Evolutionary conservation across 2,888 invertebrate species (phyloP), one percentile per base, ranked within the genome.

Genomic region (Tanytarsus gracilentus): DNA sequence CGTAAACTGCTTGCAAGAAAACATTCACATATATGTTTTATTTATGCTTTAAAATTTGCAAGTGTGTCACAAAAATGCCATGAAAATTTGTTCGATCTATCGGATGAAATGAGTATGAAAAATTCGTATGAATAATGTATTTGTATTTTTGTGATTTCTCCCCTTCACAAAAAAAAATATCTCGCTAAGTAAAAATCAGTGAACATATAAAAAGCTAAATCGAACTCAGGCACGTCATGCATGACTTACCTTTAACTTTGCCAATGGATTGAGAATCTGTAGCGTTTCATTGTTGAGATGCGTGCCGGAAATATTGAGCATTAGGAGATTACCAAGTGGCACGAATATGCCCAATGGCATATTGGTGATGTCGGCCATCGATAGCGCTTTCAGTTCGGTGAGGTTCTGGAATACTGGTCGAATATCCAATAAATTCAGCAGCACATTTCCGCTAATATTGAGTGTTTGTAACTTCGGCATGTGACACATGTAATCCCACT

Each of bases 261-360:
- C 68, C 62, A 74, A 71, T 16, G 74, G 70, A 69, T 72, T 71
- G 65, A 74, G 71, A 63, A 74, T 71, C 67, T 73, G 70, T 66
- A 73, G 64, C 60, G 72, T 70, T 68, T 72, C 70, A 61, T 71
- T 71, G 67, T 72, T 71, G 69, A 89, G 75, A 69, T 81, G 78
- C 73, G 88, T 89, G 68, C 83, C 80, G 30, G 87, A 87, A 66
- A 89, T 73, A 74, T 88, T 87, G 64, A 89, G 75, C 63, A 78
- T 77, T 61, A 78, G 77, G 62, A 89, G 71, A 65, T 80, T 78
- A 55, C 69, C 67, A 63, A 74, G 72, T 23, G 73, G 73, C 63
- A 71, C 68, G 60, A 74, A 63, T 62, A 74, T 64, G 14, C 73
- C 74, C 64, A 72, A 66, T 30, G 74, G 74, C 72, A 74, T 74